Conservation (phyloP, 2,888 invertebrate genomes). For the Euproctis similis region DNA sequence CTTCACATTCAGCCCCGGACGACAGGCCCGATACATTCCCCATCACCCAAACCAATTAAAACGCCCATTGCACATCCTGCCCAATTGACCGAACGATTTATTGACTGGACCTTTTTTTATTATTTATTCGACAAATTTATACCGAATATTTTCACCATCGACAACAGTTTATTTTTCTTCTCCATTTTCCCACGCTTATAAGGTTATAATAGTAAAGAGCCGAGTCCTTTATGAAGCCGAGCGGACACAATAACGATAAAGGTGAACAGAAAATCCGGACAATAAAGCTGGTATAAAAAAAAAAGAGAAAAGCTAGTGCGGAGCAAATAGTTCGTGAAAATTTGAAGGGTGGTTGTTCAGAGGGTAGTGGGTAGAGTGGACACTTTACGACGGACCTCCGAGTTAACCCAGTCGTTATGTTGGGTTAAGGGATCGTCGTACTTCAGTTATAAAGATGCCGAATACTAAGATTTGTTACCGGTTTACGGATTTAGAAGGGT, state of each 20-base stretch:
- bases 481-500: slow-evolving; percentile 72
- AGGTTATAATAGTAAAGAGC: slow-evolving; percentile 69
- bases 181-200: slow-evolving; percentile 74
- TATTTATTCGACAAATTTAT: slow-evolving; percentile 24
- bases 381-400: slow-evolving; percentile 72
- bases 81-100: slow-evolving; percentile 60
- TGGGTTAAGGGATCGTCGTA: slow-evolving; percentile 71
- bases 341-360: slow-evolving; percentile 67
- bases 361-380: slow-evolving; percentile 48
- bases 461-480: slow-evolving; percentile 70
- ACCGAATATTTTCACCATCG: slow-evolving; percentile 19
- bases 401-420: slow-evolving; percentile 73
- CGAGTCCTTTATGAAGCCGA: slow-evolving; percentile 70
- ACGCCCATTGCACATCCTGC: slow-evolving; percentile 62
- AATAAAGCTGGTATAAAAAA: slow-evolving; percentile 72
- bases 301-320: slow-evolving; percentile 68
- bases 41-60: slow-evolving; percentile 66
- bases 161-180: no score
- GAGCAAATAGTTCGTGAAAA: slow-evolving; percentile 75
- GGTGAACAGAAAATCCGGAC: slow-evolving; percentile 74
- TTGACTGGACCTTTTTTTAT: slow-evolving; percentile 42
- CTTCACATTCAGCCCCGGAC: slow-evolving; percentile 28
- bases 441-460: slow-evolving; percentile 73
- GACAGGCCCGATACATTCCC: slow-evolving; percentile 27
- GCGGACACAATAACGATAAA: slow-evolving; percentile 74